phyloP scores from a whole-genome alignment of 1,140 invertebrate species.

The Drosophila bipectinata region DNA sequence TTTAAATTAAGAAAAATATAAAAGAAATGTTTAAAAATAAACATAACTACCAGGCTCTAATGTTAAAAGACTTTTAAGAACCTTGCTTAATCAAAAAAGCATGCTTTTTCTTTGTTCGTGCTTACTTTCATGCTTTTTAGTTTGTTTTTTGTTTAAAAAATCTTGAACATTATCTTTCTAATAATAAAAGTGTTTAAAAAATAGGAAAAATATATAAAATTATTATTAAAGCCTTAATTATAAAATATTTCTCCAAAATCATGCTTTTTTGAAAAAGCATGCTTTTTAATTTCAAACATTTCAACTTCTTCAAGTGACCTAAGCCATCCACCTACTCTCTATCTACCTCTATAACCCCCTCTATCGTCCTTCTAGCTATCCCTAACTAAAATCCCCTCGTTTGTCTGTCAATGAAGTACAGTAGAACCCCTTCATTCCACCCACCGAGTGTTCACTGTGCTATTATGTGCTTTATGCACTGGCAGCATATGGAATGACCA shows the following conservation, averaged over 20 bases:
- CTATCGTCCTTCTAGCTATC: not conserved
- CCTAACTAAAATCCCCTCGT: not conserved
- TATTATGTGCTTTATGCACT: slow-evolving; percentile 31
- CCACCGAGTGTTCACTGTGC: slow-evolving; percentile 29
- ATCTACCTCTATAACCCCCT: not conserved
- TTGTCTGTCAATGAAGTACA: slow-evolving; percentile 9
- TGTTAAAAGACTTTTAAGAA: too few relatives aligned
- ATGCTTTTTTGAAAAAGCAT: not conserved
- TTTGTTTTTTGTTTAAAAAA: not conserved
- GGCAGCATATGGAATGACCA: slow-evolving; percentile 49
- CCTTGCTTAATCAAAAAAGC: too few relatives aligned
- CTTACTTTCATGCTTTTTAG: too few relatives aligned
- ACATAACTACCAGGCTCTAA: too few relatives aligned
- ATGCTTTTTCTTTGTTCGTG: too few relatives aligned
- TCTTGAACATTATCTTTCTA: too few relatives aligned
- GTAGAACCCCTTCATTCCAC: not conserved
- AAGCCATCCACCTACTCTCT: not conserved
- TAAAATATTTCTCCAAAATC: not conserved
- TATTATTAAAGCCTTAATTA: not conserved
- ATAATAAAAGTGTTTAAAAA: too few relatives aligned
- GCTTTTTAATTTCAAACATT: slow-evolving; percentile 1
- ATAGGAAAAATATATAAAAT: too few relatives aligned
- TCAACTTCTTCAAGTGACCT: not conserved
- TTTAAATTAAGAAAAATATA: too few relatives aligned
- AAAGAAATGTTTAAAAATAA: too few relatives aligned